Percentiles rank a stretch among this genome's conserved stretches.
Evolutionary conservation across 1,140 invertebrate genomes (phyloP).

Genomic region (Ceratitis capitata): DNA sequence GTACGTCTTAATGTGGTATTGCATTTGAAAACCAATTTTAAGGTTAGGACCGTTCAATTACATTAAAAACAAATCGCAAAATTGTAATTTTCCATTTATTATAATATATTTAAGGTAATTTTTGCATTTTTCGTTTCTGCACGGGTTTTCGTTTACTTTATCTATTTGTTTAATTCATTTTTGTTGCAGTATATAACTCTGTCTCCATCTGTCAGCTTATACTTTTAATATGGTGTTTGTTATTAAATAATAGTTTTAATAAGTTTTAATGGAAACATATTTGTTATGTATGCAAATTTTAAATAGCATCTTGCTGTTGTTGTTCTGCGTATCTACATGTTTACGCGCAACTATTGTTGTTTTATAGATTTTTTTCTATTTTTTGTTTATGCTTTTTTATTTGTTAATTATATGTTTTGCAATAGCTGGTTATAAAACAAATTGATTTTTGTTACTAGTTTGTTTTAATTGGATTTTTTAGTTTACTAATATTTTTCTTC

Average conservation of each 20-base stretch:
- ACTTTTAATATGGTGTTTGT: background rate
- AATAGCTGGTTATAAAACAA: slow-evolving; percentile 14
- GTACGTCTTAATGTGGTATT: too few species aligned
- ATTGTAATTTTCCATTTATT: slow-evolving; percentile 26
- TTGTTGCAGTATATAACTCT: background rate
- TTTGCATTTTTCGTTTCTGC: slow-evolving; percentile 22
- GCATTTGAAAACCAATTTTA: background rate
- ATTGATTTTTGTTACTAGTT: background rate
- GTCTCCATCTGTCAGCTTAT: background rate
- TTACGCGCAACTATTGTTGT: background rate
- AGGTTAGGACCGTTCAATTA: too few species aligned
- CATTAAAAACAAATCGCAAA: background rate
- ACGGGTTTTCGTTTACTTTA: background rate
- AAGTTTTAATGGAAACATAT: background rate
- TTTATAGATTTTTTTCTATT: background rate
- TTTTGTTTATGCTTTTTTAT: background rate
- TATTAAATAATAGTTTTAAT: slow-evolving; percentile 4
- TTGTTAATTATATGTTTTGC: too few species aligned
- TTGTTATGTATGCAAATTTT: background rate
- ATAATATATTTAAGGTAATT: slow-evolving; percentile 28
- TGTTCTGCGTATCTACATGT: background rate
- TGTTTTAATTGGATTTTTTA: background rate
- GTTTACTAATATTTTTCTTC: background rate
- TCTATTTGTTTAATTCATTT: background rate
- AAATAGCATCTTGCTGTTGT: background rate